phyloP scores from a whole-genome alignment of 2,113 vertebrate species.

The Anolis carolinensis region DNA sequence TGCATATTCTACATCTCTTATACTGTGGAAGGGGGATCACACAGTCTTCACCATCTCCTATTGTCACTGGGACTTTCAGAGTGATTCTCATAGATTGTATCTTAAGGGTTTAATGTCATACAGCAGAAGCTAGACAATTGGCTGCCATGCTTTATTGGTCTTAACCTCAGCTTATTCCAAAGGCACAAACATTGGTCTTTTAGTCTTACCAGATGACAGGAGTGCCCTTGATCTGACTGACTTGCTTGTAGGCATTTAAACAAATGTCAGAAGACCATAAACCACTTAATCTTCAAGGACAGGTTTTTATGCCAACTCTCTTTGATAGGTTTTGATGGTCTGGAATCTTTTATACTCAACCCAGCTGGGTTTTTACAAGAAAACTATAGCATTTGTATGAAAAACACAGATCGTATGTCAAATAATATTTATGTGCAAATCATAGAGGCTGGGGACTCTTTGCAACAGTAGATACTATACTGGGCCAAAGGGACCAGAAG shows the following conservation, averaged over 20 bases:
- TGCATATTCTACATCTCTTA: neutral
- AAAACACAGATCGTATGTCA: neutral
- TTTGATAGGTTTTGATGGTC: neutral
- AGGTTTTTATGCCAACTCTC: neutral
- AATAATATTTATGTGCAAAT: neutral
- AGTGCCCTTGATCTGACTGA: neutral
- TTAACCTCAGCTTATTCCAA: constrained; percentile 19
- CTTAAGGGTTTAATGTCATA: neutral
- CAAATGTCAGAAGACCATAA: neutral
- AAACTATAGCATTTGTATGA: neutral
- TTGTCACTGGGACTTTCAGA: neutral
- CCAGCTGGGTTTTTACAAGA: too few species aligned
- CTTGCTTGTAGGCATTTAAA: neutral
- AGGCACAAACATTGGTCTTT: neutral
- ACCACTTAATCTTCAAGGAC: neutral
- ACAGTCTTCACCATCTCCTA: neutral
- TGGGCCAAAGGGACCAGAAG: too few species aligned
- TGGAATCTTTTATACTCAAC: neutral
- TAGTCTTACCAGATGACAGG: neutral
- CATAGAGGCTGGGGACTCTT: neutral
- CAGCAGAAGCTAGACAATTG: neutral
- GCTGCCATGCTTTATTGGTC: neutral
- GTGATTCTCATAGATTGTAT: constrained; percentile 1
- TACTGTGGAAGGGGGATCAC: neutral
- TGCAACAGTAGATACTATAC: neutral